Percentiles rank a stretch among this genome's conserved stretches.
Conservation (phyloP, 2,888 invertebrate genomes). For the Apoderus coryli region DNA sequence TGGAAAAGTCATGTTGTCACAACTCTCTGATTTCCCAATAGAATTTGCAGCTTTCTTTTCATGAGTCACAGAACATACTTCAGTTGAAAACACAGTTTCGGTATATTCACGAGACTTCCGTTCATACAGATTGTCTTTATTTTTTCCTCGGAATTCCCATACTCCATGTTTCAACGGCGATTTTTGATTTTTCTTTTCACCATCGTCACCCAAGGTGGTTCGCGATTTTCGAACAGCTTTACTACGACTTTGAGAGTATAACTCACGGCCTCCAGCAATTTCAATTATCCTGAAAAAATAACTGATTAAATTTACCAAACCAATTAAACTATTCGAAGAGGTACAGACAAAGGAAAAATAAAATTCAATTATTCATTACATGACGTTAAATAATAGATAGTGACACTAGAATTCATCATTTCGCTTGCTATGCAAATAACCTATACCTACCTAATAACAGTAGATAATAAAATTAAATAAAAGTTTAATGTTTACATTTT, state of each 20-base stretch:
- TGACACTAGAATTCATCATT: no score
- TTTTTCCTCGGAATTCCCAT: slow-evolving; percentile 42
- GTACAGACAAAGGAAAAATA: no score
- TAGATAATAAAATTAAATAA: slow-evolving; percentile 8
- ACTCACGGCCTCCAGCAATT: slow-evolving; percentile 70
- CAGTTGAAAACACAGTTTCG: slow-evolving; percentile 46
- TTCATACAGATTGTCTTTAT: no score
- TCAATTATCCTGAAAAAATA: slow-evolving; percentile 44
- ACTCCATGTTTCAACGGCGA: slow-evolving; percentile 40
- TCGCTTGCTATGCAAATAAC: no score
- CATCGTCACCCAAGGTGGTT: slow-evolving; percentile 34
- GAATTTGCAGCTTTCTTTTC: slow-evolving; percentile 24
- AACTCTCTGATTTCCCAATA: slow-evolving; percentile 34
- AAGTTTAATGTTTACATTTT: no score
- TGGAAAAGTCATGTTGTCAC: slow-evolving; percentile 47
- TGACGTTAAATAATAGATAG: slow-evolving; percentile 1
- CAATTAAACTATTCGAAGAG: no score
- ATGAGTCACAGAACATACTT: slow-evolving; percentile 42
- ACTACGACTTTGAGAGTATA: slow-evolving; percentile 69
- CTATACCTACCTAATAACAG: slow-evolving; percentile 3
- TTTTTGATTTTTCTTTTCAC: slow-evolving; percentile 35
- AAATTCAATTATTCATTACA: slow-evolving; percentile 2
- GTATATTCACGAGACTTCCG: slow-evolving; percentile 40
- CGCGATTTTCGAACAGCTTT: slow-evolving; percentile 62
- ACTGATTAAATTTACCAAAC: no score